phyloP scores from a whole-genome alignment of 2,888 invertebrate species.

The Tipula lateralis region DNA sequence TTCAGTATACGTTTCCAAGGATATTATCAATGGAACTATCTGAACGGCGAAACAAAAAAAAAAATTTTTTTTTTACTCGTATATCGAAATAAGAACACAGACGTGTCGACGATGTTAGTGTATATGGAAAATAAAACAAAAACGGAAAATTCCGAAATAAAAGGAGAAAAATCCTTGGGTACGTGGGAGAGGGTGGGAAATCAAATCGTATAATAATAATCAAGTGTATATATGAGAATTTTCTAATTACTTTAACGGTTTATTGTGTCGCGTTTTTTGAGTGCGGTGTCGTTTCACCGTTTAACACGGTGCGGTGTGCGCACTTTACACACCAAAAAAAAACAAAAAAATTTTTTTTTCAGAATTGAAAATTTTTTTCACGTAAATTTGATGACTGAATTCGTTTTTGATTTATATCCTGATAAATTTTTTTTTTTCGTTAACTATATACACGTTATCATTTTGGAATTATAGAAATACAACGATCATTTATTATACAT shows the following conservation, averaged over 20 bases:
- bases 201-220: not conserved
- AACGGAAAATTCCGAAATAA: not conserved
- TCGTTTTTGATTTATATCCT: not conserved
- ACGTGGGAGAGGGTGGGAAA: not conserved
- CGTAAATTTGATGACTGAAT: slow-evolving; percentile 19
- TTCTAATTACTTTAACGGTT: not conserved
- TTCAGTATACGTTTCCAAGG: slow-evolving; percentile 27
- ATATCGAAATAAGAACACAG: slow-evolving; percentile 26
- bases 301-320: too few relatives aligned
- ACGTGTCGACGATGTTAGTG: slow-evolving; percentile 29
- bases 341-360: not conserved
- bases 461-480: not conserved
- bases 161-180: not conserved
- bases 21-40: slow-evolving; percentile 21
- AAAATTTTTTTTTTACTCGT: not conserved
- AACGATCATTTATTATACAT: not conserved
- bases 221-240: not conserved
- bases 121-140: slow-evolving; percentile 7
- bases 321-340: not conserved
- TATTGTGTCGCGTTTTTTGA: not conserved
- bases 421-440: not conserved
- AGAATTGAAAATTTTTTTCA: not conserved
- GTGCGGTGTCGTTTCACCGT: not conserved
- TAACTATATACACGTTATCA: not conserved
- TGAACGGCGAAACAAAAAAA: slow-evolving; percentile 13